These are phyloP conservation scores for Coecobrya sp. DNA, from an alignment of 2,888 invertebrate genomes.

Conservation along the genomic window DNA sequence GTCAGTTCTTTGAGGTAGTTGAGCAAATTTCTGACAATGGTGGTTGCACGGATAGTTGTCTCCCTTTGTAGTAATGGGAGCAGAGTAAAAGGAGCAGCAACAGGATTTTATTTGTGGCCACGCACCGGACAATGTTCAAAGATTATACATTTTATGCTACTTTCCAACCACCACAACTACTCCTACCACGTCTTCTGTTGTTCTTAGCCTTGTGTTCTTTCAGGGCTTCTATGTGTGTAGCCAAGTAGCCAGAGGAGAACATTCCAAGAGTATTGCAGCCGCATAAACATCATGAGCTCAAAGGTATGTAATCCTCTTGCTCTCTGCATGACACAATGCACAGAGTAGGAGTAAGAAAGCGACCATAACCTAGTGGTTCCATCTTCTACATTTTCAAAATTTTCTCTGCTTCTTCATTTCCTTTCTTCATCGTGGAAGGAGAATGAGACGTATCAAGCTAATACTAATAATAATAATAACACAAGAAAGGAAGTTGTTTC, in stretches of 20 bases:
- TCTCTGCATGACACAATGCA: background rate
- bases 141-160: slow-evolving; percentile 59
- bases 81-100: slow-evolving; percentile 46
- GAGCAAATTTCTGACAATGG: slow-evolving; percentile 47
- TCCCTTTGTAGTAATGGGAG: background rate
- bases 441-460: slow-evolving; percentile 22
- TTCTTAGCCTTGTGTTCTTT: slow-evolving; percentile 8
- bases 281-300: slow-evolving; percentile 50
- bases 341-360: background rate
- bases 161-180: background rate
- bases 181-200: background rate
- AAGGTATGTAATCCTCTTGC: slow-evolving; percentile 74
- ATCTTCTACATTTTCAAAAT: slow-evolving; percentile 73
- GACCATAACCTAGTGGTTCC: slow-evolving; percentile 61
- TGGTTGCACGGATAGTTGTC: background rate
- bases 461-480: slow-evolving; percentile 46
- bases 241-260: slow-evolving; percentile 37
- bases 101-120: slow-evolving; percentile 71
- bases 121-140: slow-evolving; percentile 63
- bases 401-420: slow-evolving; percentile 67
- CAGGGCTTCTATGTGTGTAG: background rate
- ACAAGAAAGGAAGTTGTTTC: slow-evolving; percentile 52
- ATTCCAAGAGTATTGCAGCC: slow-evolving; percentile 48
- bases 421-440: slow-evolving; percentile 30
- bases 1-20: slow-evolving; percentile 52